Conservation (phyloP, 2,888 invertebrate genomes). For the Elegia similella region DNA sequence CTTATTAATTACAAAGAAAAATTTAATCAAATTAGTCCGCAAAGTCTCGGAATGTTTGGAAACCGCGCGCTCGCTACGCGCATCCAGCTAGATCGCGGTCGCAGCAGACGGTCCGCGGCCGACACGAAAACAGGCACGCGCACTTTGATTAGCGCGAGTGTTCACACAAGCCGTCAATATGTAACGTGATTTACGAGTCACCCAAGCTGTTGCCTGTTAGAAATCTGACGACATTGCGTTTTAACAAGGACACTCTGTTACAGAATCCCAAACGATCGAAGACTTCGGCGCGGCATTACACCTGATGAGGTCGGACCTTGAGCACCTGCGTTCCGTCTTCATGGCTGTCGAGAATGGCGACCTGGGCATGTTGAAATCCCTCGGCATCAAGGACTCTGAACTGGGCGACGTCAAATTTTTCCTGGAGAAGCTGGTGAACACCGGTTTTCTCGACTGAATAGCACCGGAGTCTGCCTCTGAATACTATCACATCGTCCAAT, state of each 20-base stretch:
- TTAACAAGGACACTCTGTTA: slow-evolving; percentile 23
- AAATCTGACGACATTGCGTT: background rate
- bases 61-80: too few species aligned
- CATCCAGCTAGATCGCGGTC: too few species aligned
- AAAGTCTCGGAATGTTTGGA: too few species aligned
- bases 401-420: slow-evolving; percentile 97
- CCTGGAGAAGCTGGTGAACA: slow-evolving; percentile 96
- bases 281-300: slow-evolving; percentile 95
- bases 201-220: too few species aligned
- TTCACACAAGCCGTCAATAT: too few species aligned
- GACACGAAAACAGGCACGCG: too few species aligned
- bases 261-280: slow-evolving; percentile 97
- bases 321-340: slow-evolving; percentile 95
- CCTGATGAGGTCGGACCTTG: slow-evolving; percentile 92
- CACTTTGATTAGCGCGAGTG: too few species aligned
- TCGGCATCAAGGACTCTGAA: slow-evolving; percentile 97
- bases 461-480: slow-evolving; percentile 87
- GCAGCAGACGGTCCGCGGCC: too few species aligned
- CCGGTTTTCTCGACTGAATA: slow-evolving; percentile 96
- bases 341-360: slow-evolving; percentile 98
- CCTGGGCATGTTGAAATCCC: slow-evolving; percentile 94
- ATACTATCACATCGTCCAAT: slow-evolving; percentile 85
- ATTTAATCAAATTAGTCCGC: too few species aligned
- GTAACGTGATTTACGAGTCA: too few species aligned
- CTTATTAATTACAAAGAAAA: too few species aligned